phyloP scores from a whole-genome alignment of 2,888 invertebrate genomes.

The Dynastes maya region DNA sequence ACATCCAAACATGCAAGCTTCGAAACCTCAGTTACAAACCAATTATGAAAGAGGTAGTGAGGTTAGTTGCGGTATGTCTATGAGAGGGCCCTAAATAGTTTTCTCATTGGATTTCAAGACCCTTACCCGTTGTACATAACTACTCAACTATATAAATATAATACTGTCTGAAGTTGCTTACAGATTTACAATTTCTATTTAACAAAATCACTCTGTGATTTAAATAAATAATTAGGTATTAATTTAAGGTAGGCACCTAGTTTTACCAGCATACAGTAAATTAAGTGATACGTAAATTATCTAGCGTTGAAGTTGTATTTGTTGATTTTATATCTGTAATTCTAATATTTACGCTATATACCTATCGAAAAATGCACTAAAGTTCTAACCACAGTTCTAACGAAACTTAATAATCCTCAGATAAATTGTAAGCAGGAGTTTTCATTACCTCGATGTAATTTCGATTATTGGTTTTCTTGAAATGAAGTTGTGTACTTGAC shows the following conservation, averaged over 20 bases:
- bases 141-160: too few species aligned
- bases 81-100: too few species aligned
- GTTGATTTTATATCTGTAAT: slow-evolving; percentile 51
- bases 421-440: slow-evolving; percentile 35
- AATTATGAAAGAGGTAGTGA: too few species aligned
- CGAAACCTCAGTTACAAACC: too few species aligned
- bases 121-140: too few species aligned
- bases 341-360: slow-evolving; percentile 48
- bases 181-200: slow-evolving; percentile 51
- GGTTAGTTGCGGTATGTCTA: too few species aligned
- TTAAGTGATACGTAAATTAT: slow-evolving; percentile 47
- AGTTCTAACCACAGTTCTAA: slow-evolving; percentile 41
- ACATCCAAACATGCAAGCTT: too few species aligned
- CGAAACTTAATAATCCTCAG: slow-evolving; percentile 52
- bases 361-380: slow-evolving; percentile 54
- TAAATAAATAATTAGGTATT: slow-evolving; percentile 51
- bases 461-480: slow-evolving; percentile 52
- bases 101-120: too few species aligned
- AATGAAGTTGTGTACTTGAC: slow-evolving; percentile 45
- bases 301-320: slow-evolving; percentile 6
- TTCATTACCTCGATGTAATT: slow-evolving; percentile 35
- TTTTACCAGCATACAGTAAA: slow-evolving; percentile 44
- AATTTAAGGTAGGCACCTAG: slow-evolving; percentile 51
- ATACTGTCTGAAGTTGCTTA: slow-evolving; percentile 50
- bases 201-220: slow-evolving; percentile 52